A percentile compares a stretch with the other conserved stretches of the same genome.
Conservation (phyloP, 2,888 invertebrate genomes). For the Brenthis hecate region DNA sequence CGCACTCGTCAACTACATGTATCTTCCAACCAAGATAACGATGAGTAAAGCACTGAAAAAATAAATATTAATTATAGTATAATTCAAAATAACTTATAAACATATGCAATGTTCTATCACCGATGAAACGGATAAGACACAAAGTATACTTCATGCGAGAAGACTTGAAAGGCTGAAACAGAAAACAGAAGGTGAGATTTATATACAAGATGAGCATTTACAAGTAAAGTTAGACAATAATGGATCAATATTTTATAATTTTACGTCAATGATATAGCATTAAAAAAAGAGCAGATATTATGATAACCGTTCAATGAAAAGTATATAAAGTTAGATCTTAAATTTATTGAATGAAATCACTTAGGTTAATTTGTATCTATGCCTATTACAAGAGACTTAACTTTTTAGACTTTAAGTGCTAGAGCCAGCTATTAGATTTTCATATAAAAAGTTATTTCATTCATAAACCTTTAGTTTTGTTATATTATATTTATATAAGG, state of each 20-base stretch:
- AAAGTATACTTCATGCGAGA: conserved; percentile 74
- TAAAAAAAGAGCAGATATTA: neutral
- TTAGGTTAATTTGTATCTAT: neutral
- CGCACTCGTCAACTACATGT: conserved; percentile 92
- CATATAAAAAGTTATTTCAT: no score
- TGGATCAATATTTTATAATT: conserved; percentile 10
- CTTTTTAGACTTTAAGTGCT: no score
- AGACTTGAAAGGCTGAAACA: conserved; percentile 81
- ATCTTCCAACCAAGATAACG: conserved; percentile 98
- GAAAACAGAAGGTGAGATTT: conserved; percentile 75
- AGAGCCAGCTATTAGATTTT: no score
- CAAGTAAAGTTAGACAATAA: conserved; percentile 38
- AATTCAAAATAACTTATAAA: conserved; percentile 22
- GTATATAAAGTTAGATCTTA: neutral
- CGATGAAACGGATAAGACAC: conserved; percentile 49
- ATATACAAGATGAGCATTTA: conserved; percentile 59
- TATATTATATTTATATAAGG: no score
- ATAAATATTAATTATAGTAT: conserved; percentile 49
- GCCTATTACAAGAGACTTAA: neutral
- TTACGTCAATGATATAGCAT: conserved; percentile 1
- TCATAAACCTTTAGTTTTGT: no score
- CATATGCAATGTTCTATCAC: conserved; percentile 48
- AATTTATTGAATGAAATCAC: neutral
- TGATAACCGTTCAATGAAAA: neutral
- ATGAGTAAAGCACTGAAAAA: conserved; percentile 92